These are phyloP conservation scores for Acleris emargana DNA, from an alignment of 2,888 invertebrate species.

Conservation along the genomic window DNA sequence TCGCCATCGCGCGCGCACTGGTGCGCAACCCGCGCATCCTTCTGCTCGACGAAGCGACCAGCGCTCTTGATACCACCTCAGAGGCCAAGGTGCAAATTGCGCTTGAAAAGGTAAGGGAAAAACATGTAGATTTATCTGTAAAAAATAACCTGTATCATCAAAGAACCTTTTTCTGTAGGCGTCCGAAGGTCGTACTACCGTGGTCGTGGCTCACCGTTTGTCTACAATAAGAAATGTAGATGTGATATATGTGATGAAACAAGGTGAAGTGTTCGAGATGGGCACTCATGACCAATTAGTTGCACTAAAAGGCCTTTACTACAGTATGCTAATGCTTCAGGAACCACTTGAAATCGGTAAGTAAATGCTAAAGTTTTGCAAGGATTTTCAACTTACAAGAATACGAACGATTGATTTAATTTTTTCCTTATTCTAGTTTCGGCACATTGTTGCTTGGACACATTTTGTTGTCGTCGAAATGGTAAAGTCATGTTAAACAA, in stretches of 20 bases:
- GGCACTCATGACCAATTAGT: constrained; percentile 87
- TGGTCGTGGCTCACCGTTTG: constrained; percentile 92
- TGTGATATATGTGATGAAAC: constrained; percentile 72
- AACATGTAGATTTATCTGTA: not conserved
- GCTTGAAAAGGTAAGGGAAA: constrained; percentile 84
- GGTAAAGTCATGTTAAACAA: no score
- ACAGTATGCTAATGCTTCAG: constrained; percentile 85
- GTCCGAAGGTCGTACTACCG: constrained; percentile 88
- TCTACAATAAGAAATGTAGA: constrained; percentile 87
- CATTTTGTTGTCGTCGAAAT: no score
- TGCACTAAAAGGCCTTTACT: constrained; percentile 83
- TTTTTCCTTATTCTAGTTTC: no score
- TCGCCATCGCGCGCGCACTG: constrained; percentile 94
- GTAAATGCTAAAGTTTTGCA: not conserved
- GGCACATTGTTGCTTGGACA: no score
- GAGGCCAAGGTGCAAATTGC: constrained; percentile 94
- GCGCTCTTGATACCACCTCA: constrained; percentile 93
- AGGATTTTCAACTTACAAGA: no score
- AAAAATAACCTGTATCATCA: not conserved
- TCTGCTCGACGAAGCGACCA: constrained; percentile 94
- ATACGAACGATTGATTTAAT: no score
- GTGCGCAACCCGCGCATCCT: constrained; percentile 91
- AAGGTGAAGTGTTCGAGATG: constrained; percentile 85
- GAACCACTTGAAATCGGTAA: constrained; percentile 39
- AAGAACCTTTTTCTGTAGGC: constrained; percentile 64